Base-by-base conservation (phyloP, 1,140 invertebrate genomes). In the Hestina assimilis region DNA sequence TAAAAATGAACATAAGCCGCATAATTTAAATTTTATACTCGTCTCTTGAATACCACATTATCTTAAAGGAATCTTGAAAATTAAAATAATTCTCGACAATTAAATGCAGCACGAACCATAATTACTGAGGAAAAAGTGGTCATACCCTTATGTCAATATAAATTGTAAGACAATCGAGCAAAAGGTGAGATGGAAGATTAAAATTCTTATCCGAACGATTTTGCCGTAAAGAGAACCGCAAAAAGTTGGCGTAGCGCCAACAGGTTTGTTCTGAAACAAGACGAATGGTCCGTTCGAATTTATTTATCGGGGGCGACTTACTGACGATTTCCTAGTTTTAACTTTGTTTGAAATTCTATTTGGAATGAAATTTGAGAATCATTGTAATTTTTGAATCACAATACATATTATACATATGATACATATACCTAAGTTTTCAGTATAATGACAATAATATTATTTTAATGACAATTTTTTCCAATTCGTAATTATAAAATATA, bases 181-280 rank as follows among this genome's bases (percentile, higher is more conserved):
- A 57, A 70, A 63, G 60, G 68, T 68, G 63, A 65, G 56, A 41
- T 46, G 60, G 57, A 29, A 66, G 66, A 74, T 75, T 74, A 72
- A 75, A 72, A 79, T 79, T 79, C 64, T 76, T 73, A 75, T 71
- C 55, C 62, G 52, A 71, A 65, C 70, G 60, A 73, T 67, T 60
- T 62, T 63, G 54, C 51, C 38, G 57, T 66, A 66, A 66, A 74
- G 51, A 55, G 56, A 71, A 70, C 11, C 20, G 47, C 43, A 47
- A 35, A 47, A 47, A 35, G 28, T 35, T 47, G 45, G 45, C 28
- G 28, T 19, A 2, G 21, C 0, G 60, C 76, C 76, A 82, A 75
- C 73, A 76, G 67, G 75, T 82, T 72, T 79, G 63, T 68, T 52
- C 51, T 63, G 68, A 77, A 71, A 35, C 59, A 66, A 76, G 69